These are phyloP conservation scores for Monopterus albus DNA, from an alignment of 2,113 vertebrate genomes.

Conservation along the genomic window DNA sequence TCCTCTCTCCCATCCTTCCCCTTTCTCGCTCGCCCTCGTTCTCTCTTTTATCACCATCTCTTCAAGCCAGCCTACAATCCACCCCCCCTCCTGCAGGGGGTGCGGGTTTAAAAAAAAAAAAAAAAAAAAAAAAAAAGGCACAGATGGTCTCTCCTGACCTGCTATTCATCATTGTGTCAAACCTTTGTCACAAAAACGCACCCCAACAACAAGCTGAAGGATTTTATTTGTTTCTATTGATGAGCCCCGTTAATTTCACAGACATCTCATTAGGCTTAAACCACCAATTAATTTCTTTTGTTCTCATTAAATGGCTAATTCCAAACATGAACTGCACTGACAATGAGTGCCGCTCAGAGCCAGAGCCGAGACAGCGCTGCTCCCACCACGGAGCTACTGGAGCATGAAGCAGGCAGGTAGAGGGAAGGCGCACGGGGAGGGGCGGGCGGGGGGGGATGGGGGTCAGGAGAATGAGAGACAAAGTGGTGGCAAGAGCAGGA, in stretches of 20 bases:
- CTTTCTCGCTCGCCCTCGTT: constrained; percentile 27
- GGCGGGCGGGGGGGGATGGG: no score
- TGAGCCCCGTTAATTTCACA: constrained; percentile 92
- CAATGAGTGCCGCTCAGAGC: constrained; percentile 78
- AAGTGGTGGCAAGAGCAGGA: constrained; percentile 50
- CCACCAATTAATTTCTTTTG: constrained; percentile 98
- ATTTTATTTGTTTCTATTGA: constrained; percentile 95
- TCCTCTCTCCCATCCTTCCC: constrained; percentile 16
- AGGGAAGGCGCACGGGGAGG: no score
- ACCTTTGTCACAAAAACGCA: constrained; percentile 88
- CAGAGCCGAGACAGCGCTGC: constrained; percentile 65
- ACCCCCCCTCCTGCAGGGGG: constrained; percentile 74
- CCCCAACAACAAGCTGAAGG: constrained; percentile 87
- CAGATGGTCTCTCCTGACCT: constrained; percentile 93
- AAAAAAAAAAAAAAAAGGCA: constrained; percentile 86
- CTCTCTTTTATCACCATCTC: constrained; percentile 79
- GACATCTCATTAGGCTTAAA: constrained; percentile 98
- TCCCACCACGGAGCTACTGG: constrained; percentile 57
- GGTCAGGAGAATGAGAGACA: constrained; percentile 29
- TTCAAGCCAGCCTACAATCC: constrained; percentile 73
- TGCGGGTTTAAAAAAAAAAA: constrained; percentile 84
- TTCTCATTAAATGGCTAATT: constrained; percentile 96
- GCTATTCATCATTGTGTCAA: constrained; percentile 88
- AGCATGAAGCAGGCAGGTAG: constrained; percentile 77
- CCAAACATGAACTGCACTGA: constrained; percentile 87